A percentile compares a stretch with the other conserved stretches of the same genome.
These are phyloP conservation scores for Phengaris alcon DNA, from an alignment of 2,888 invertebrate genomes.

Conservation along the genomic window DNA sequence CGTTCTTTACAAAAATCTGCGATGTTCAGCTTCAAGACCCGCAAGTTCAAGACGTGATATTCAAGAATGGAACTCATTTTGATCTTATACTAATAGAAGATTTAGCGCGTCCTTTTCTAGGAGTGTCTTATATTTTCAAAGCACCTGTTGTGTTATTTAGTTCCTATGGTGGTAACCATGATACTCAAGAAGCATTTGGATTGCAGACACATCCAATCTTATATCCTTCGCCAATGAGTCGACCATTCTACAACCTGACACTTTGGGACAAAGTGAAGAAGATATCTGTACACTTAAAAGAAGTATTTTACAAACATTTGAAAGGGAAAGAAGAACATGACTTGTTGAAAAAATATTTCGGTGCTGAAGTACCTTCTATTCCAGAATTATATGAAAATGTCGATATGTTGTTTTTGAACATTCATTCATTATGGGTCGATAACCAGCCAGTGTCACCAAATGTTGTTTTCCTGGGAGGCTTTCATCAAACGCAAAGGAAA, in stretches of 20 bases:
- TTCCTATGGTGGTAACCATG: conserved; percentile 41
- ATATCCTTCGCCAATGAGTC: conserved; percentile 42
- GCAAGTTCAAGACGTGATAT: conserved; percentile 41
- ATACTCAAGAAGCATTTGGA: conserved; percentile 41
- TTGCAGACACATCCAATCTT: conserved; percentile 46
- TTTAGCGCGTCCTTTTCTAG: conserved; percentile 38
- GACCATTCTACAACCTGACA: conserved; percentile 43
- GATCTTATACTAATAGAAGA: conserved; percentile 50
- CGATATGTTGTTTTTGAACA: conserved; percentile 59
- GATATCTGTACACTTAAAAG: conserved; percentile 33
- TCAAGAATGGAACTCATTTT: conserved; percentile 40
- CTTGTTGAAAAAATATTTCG: conserved; percentile 40
- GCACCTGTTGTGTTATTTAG: conserved; percentile 47
- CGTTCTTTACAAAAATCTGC: conserved; percentile 29
- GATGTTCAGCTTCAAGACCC: conserved; percentile 40
- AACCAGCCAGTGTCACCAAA: conserved; percentile 57
- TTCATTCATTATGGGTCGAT: conserved; percentile 52
- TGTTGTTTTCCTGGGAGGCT: conserved; percentile 57
- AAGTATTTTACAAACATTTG: not conserved
- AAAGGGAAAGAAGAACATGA: conserved; percentile 33
- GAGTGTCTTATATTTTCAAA: conserved; percentile 44
- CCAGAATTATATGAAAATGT: conserved; percentile 44
- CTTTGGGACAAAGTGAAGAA: conserved; percentile 45
- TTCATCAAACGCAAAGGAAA: conserved; percentile 52
- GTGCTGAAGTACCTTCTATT: conserved; percentile 38